phyloP scores from a whole-genome alignment of 2,113 vertebrate genomes.

The Urocynchramus pylzowi region DNA sequence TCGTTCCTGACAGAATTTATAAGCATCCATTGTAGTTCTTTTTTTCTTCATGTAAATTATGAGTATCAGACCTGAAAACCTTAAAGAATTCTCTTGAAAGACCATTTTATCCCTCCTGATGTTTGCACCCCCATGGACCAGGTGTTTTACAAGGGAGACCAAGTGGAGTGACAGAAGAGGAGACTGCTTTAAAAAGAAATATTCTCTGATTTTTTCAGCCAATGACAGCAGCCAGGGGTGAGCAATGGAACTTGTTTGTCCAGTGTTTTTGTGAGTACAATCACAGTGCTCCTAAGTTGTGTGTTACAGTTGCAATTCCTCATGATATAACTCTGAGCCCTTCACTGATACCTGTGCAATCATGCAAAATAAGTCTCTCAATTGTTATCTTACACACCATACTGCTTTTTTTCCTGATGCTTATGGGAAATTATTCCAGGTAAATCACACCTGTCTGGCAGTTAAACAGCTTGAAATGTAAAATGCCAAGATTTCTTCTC shows the following conservation, averaged over 20 bases:
- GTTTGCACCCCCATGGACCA: background rate
- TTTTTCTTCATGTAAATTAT: background rate
- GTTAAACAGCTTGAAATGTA: background rate
- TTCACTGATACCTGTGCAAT: background rate
- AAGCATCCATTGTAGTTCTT: background rate
- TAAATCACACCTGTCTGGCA: background rate
- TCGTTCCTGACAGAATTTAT: background rate
- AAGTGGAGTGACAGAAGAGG: rapidly evolving
- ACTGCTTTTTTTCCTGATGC: background rate
- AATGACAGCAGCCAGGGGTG: background rate
- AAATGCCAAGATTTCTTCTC: background rate
- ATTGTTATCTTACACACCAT: background rate
- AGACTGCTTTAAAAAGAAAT: background rate
- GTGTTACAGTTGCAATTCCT: background rate
- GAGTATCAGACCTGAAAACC: background rate
- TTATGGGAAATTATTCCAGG: background rate
- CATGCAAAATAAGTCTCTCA: background rate
- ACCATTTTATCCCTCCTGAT: background rate
- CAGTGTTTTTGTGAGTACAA: background rate
- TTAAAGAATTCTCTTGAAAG: background rate
- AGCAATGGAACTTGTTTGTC: background rate
- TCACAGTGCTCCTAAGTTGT: background rate
- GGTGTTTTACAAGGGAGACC: background rate
- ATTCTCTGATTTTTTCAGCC: background rate
- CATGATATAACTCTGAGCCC: background rate